These are phyloP conservation scores for Embiotoca jacksoni DNA, from an alignment of 2,113 vertebrate genomes.

Conservation along the genomic window DNA sequence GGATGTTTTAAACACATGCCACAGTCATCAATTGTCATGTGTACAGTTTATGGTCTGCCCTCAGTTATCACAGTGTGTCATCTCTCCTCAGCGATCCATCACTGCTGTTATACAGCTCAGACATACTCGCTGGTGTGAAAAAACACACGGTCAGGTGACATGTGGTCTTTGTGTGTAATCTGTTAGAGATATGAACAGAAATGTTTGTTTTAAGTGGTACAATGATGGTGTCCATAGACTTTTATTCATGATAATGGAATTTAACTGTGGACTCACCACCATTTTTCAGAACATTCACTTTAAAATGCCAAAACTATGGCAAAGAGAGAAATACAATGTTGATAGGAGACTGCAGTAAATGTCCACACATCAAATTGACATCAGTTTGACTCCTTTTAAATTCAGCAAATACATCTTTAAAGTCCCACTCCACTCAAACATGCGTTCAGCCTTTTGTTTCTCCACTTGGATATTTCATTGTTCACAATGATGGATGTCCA, in stretches of 20 bases:
- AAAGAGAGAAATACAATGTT: not conserved
- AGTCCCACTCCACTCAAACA: not conserved
- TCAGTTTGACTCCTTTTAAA: not conserved
- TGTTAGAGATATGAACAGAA: not conserved
- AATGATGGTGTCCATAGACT: not conserved
- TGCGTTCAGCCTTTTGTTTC: not conserved
- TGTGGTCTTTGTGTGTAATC: not conserved
- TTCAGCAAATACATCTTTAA: constrained; percentile 10
- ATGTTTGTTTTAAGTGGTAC: not conserved
- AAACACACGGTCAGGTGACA: not conserved
- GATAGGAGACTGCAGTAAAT: not conserved
- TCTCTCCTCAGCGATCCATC: not conserved
- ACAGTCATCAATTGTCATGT: not conserved
- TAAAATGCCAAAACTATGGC: not conserved
- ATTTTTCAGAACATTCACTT: not conserved
- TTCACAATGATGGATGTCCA: not conserved
- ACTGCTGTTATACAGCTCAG: constrained; percentile 2
- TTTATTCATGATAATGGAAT: not conserved
- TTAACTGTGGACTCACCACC: not conserved
- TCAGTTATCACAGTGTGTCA: not conserved
- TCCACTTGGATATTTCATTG: not conserved
- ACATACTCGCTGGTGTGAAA: not conserved
- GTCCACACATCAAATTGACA: not conserved
- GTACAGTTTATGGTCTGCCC: not conserved
- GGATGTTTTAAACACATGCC: not conserved